A percentile compares a stretch with the other conserved stretches of the same genome.
Conservation (phyloP, 2,113 vertebrate genomes). For the Sylvietta virens region DNA sequence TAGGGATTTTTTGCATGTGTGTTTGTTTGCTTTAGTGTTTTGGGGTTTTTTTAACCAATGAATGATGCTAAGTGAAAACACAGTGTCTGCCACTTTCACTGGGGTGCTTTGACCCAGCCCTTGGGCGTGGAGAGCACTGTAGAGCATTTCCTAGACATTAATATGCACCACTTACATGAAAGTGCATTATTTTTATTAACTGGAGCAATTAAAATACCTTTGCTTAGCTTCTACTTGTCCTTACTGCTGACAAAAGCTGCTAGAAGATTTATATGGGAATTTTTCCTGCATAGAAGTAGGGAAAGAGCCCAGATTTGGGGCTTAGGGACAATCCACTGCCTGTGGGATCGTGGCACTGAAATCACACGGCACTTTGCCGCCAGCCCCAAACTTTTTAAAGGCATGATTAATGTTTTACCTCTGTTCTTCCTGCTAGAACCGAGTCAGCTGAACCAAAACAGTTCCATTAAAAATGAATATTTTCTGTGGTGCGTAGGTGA, state of each 20-base stretch:
- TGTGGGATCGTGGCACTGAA: background rate
- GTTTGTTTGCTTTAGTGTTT: background rate
- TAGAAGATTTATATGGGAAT: constrained; percentile 8
- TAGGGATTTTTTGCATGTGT: background rate
- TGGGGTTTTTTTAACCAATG: background rate
- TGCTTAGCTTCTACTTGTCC: background rate
- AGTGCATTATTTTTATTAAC: background rate
- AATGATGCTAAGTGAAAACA: background rate
- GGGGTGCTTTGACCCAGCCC: background rate
- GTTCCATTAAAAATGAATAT: background rate
- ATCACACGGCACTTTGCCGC: background rate
- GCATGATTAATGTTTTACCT: background rate
- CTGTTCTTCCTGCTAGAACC: background rate
- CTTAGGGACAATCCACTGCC: background rate
- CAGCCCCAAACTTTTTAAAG: background rate
- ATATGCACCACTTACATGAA: rapidly evolving
- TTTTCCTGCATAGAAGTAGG: background rate
- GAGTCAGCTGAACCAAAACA: background rate
- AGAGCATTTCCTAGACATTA: background rate
- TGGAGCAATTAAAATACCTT: background rate
- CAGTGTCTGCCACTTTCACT: background rate
- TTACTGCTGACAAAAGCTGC: background rate
- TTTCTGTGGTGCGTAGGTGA: background rate
- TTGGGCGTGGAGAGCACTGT: background rate
- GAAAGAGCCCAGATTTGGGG: background rate